Evolutionary conservation across 2,113 vertebrate genomes (phyloP), one percentile per base, ranked within the genome.

Genomic region (Dasyprocta punctata): DNA sequence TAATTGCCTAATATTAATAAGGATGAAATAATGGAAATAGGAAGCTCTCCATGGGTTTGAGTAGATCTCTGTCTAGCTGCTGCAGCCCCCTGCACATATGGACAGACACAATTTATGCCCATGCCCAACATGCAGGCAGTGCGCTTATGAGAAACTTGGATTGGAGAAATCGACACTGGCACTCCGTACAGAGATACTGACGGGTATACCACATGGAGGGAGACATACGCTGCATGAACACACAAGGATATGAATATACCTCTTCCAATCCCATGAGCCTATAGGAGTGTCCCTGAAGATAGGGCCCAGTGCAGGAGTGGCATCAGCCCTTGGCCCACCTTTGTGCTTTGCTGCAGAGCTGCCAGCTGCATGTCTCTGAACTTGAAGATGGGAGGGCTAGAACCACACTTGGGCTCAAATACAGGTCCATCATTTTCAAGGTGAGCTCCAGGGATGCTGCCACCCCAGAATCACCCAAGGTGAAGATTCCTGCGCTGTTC

Each of bases 1-100:
- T 47, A 77, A 38, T 69, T 71, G 44, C 26, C 44, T 88, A 71
- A 71, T 80, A 20, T 91, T 95, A 86, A 77, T 69, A 69, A 96
- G 91, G 96, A 90, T 95, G 93, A 94, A 98, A 93, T 96, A 97
- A 95, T 87, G 93, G 96, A 97, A 96, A 95, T 93, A 89, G 94
- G 97, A 97, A 90, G 47, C 41, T 47, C 12, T 86, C 3, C 2
- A 1, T 77, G 8, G 88, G 28, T 75, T 80, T 81, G 24, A 96
- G 73, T 86, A 58, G 41, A 22, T 84, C 84, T 95, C 33, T 83
- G 44, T 56, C 38, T 80, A 36, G 28, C 33, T 85, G 56, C 65
- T 77, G 17, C 63, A 47, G 33, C 75, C 33, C 56, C 28, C 17
- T 20, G 33, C 47, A 11, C 11, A 41, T 56, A 56, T 12, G 20